Evolutionary conservation across 2,113 vertebrate species (phyloP).

Genomic region (Pseudolaguvia tuberculata): DNA sequence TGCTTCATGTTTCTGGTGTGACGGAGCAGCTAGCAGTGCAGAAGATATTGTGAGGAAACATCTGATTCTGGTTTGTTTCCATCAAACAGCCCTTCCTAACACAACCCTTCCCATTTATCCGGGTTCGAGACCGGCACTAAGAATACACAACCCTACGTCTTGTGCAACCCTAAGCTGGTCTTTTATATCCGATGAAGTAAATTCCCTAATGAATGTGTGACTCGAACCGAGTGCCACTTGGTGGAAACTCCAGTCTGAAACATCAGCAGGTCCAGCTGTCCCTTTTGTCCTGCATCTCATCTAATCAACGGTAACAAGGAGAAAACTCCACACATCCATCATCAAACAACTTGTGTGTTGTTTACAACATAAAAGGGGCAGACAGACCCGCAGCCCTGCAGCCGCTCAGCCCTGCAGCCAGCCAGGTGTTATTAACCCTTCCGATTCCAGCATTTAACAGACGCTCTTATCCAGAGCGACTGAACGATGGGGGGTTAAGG

Average conservation of each 20-base stretch:
- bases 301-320: conserved; percentile 26
- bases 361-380: conserved; percentile 9
- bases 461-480: too few relatives aligned
- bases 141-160: background rate
- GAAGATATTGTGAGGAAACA: background rate
- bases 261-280: conserved; percentile 10
- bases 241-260: background rate
- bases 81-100: background rate
- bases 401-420: too few relatives aligned
- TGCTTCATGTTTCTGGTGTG: background rate
- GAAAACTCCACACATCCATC: conserved; percentile 30
- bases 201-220: conserved; percentile 4
- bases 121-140: too few relatives aligned
- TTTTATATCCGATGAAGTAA: background rate
- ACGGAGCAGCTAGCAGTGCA: background rate
- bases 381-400: too few relatives aligned
- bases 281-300: conserved; percentile 20
- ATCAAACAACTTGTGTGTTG: conserved; percentile 13
- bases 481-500: too few relatives aligned
- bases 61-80: too few relatives aligned
- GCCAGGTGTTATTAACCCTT: background rate
- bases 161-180: too few relatives aligned
- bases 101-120: too few relatives aligned
- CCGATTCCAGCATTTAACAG: too few relatives aligned
- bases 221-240: background rate